A percentile compares a stretch with the other conserved stretches of the same genome.
Conservation (phyloP, 2,113 vertebrate genomes). For the Salminus brasiliensis region DNA sequence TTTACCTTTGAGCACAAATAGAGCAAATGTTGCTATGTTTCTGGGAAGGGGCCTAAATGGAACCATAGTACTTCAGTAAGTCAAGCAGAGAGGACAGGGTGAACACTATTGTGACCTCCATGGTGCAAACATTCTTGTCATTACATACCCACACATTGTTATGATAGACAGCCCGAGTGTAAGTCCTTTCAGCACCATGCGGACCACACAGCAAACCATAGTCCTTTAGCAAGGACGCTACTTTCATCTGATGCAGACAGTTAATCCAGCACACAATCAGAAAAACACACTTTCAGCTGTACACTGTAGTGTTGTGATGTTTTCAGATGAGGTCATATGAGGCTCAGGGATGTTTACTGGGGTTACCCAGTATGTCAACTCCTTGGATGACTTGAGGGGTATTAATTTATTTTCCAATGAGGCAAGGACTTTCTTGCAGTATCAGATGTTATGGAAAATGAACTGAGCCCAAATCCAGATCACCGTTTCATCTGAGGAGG, state of each 20-base stretch:
- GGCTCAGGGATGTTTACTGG: neutral
- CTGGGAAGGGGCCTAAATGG: constrained; percentile 15
- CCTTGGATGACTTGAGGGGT: neutral
- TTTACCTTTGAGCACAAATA: constrained; percentile 27
- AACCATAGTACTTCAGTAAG: constrained; percentile 13
- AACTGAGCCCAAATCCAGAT: constrained; percentile 12
- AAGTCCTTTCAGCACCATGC: neutral
- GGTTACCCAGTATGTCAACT: neutral
- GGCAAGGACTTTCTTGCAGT: constrained; percentile 28
- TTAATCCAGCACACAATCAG: neutral
- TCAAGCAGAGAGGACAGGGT: neutral
- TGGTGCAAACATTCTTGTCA: constrained; percentile 4
- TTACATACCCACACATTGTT: constrained; percentile 32
- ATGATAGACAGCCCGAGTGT: constrained; percentile 19
- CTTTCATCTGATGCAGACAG: neutral
- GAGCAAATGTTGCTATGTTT: constrained; percentile 9
- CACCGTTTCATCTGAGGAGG: constrained; percentile 17
- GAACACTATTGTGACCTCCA: neutral
- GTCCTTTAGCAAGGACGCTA: neutral
- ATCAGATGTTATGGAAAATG: constrained; percentile 35
- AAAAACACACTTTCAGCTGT: neutral
- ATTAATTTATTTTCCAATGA: constrained; percentile 34
- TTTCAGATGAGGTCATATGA: neutral
- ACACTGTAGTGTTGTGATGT: neutral
- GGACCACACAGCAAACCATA: constrained; percentile 12